Base-by-base conservation (phyloP, 2,113 vertebrate genomes). In the Bombycilla garrulus region DNA sequence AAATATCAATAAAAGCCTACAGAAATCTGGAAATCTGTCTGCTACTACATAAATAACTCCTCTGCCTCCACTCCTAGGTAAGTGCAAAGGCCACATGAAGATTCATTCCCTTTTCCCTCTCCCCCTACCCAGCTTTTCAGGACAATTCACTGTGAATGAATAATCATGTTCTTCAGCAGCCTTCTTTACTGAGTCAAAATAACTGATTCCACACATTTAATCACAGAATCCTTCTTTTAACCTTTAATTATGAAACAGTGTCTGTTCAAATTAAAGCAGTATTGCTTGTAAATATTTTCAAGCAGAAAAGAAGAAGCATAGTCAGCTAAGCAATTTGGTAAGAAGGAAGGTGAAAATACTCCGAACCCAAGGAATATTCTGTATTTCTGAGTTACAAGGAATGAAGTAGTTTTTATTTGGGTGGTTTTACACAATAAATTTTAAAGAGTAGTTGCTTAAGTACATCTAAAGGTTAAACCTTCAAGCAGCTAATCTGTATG, bases 401-500 rank as follows among this genome's bases (percentile, higher is more conserved):
- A 93, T 84, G 88, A 95, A 53, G 89, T 24, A 56, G 11, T 95
- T 97, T 97, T 87, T 96, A 96, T 97, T 97, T 98, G 96, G 96
- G 84, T 95, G 84, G 60, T 77, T 97, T 96, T 96, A 92, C 76
- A 92, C 60, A 95, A 85, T 96, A 97, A 88, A 97, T 64, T 94
- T 86, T 88, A 91, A 95, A 95, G 92, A 77, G 24, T 74, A 92
- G 91, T 89, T 96, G 78, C 82, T 96, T 96, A 95, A 98, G 94
- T 87, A 97, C 87, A 92, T 97, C 92, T 96, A 97, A 97, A 97
- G 97, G 98, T 97, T 97, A 97, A 97, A 97, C 81, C 89, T 96
- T 96, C 88, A 93, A 92, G 90, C 74, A 96, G 92, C 92, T 97
- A 92, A 98, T 97, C 96, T 92, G 87, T 97, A 95, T 87, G 95